Evolutionary conservation across 2,113 vertebrate genomes (phyloP).

Genomic region (Carassius auratus): DNA sequence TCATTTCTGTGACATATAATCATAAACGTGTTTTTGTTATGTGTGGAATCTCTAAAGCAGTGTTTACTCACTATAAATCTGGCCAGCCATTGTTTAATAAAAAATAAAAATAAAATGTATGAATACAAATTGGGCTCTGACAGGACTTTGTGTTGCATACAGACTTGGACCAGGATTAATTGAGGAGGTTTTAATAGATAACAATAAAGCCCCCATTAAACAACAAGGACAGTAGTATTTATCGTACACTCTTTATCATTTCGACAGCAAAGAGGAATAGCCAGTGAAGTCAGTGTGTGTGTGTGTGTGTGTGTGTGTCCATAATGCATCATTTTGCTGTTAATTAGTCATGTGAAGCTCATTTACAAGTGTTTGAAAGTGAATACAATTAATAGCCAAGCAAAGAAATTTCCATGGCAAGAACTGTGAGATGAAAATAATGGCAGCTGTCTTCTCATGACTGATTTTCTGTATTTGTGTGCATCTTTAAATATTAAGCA

Average conservation of each 20-base stretch:
- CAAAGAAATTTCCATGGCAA: background rate
- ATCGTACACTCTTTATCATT: conserved; percentile 46
- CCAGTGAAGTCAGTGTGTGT: background rate
- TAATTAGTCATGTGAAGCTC: conserved; percentile 29
- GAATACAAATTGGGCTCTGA: conserved; percentile 67
- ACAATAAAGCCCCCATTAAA: conserved; percentile 66
- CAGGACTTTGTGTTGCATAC: conserved; percentile 51
- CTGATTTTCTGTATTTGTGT: background rate
- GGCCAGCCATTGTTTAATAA: conserved; percentile 50
- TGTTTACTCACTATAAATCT: conserved; percentile 56
- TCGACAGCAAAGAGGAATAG: conserved; percentile 5
- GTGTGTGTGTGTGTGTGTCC: background rate
- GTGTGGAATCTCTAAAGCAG: conserved; percentile 6
- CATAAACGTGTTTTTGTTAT: background rate
- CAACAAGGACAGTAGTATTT: conserved; percentile 60
- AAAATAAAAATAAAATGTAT: conserved; percentile 59
- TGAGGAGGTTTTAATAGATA: conserved; percentile 61
- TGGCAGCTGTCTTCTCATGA: background rate
- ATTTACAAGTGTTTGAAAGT: conserved; percentile 33
- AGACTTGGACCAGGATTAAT: conserved; percentile 64
- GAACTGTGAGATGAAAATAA: background rate
- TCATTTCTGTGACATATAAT: background rate
- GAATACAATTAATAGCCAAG: conserved; percentile 3
- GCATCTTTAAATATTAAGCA: conserved; percentile 5
- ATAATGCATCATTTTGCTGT: conserved; percentile 40